Conservation (phyloP, 2,113 vertebrate species). For the Anthoscopus minutus region DNA sequence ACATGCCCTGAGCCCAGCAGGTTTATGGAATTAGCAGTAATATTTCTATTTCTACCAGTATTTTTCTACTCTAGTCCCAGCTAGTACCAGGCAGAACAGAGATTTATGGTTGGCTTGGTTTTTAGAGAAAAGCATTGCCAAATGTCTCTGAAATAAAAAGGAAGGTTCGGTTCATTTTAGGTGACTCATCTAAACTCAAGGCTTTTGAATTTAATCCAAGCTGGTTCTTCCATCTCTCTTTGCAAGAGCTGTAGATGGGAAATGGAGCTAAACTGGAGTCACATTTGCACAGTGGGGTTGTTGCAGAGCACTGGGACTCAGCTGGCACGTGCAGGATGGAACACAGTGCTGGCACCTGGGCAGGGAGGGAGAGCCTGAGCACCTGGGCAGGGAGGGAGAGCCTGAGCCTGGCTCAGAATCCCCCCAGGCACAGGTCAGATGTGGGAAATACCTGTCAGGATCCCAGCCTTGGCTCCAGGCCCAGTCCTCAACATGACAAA, state of each 20-base stretch:
- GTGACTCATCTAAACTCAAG: background rate
- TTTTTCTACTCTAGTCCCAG: background rate
- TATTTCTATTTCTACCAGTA: background rate
- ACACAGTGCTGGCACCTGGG: rapidly evolving
- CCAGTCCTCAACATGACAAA: background rate
- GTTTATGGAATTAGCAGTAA: background rate
- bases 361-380: background rate
- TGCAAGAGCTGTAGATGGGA: background rate
- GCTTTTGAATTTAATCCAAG: background rate
- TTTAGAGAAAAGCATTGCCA: background rate
- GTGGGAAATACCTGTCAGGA: background rate
- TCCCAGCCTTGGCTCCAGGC: background rate
- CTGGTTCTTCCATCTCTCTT: background rate
- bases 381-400: background rate
- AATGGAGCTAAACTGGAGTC: background rate
- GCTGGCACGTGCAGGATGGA: background rate
- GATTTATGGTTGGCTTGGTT: background rate
- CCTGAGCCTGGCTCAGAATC: background rate
- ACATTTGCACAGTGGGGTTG: background rate
- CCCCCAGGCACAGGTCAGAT: no score
- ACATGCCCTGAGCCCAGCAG: background rate
- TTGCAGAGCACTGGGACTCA: background rate
- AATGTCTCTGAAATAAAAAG: background rate
- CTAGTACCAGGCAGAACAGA: background rate
- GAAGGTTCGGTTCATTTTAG: background rate